phyloP scores from a whole-genome alignment of 2,888 invertebrate genomes.

The Synergus gifuensis region DNA sequence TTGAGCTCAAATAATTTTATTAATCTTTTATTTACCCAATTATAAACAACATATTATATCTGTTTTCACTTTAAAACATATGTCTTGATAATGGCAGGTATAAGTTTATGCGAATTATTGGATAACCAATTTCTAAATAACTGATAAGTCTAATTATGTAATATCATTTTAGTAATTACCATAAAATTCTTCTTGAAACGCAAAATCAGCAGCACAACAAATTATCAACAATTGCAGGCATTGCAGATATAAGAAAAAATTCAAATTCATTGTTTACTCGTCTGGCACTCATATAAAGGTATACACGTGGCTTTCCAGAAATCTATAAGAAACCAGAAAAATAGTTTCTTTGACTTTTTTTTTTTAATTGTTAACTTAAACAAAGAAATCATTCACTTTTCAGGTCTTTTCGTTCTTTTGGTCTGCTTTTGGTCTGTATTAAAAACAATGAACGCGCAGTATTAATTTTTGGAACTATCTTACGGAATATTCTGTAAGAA shows the following conservation, averaged over 20 bases:
- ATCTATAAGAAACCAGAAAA: neutral
- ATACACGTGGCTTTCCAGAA: neutral
- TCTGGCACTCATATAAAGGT: neutral
- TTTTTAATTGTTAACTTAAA: neutral
- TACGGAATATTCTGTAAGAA: too few relatives aligned
- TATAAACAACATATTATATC: too few relatives aligned
- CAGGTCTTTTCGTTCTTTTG: neutral
- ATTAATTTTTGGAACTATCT: too few relatives aligned
- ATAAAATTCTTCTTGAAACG: slow-evolving; percentile 1
- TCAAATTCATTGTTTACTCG: neutral
- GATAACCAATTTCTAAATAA: neutral
- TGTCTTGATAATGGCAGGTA: neutral
- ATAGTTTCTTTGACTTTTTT: neutral
- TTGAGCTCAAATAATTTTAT: too few relatives aligned
- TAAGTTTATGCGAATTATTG: neutral
- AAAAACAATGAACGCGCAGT: too few relatives aligned
- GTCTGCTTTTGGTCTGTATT: too few relatives aligned
- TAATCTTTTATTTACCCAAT: too few relatives aligned
- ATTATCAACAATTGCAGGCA: neutral
- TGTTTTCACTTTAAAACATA: too few relatives aligned
- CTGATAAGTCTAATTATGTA: neutral
- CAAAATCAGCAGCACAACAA: neutral
- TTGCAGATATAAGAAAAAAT: neutral
- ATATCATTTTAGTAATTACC: slow-evolving; percentile 16
- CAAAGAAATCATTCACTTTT: neutral